Conservation (phyloP, 2,113 vertebrate species). For the Platichthys stellatus region DNA sequence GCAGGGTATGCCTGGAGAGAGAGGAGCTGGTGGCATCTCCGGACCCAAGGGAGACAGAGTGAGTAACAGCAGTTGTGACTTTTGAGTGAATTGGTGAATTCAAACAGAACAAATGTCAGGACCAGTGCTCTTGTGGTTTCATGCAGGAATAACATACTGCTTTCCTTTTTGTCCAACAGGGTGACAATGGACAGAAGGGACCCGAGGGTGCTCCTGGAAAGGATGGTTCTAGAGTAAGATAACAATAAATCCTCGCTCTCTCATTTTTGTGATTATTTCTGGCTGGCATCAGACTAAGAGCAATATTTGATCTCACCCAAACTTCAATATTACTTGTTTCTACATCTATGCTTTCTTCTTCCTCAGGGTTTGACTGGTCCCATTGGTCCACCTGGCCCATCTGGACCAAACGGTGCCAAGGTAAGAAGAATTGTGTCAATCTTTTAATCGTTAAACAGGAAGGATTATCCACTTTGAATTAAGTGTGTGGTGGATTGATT, state of each 20-base stretch:
- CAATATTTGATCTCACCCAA: not conserved
- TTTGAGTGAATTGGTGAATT: not conserved
- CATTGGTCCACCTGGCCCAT: slow-evolving; percentile 93
- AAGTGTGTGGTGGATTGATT: not conserved
- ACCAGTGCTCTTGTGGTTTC: not conserved
- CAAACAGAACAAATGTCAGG: not conserved
- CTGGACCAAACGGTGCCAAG: slow-evolving; percentile 95
- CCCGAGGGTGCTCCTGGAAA: slow-evolving; percentile 95
- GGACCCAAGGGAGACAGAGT: slow-evolving; percentile 97
- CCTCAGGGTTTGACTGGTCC: slow-evolving; percentile 94
- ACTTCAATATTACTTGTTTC: not conserved
- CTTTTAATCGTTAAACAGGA: not conserved
- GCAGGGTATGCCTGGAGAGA: slow-evolving; percentile 97
- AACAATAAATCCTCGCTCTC: not conserved
- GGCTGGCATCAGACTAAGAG: too few species aligned
- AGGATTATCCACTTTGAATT: not conserved
- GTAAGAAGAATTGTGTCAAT: slow-evolving; percentile 73
- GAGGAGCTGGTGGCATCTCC: slow-evolving; percentile 90
- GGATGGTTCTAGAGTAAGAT: slow-evolving; percentile 91
- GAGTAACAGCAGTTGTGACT: slow-evolving; percentile 63
- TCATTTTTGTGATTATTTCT: not conserved
- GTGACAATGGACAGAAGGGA: slow-evolving; percentile 93
- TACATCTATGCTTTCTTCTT: slow-evolving; percentile 1
- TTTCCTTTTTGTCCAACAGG: slow-evolving; percentile 77
- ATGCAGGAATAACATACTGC: not conserved